phyloP scores from a whole-genome alignment of 2,797 vertebrate species.

The Gobio occitaniae region DNA sequence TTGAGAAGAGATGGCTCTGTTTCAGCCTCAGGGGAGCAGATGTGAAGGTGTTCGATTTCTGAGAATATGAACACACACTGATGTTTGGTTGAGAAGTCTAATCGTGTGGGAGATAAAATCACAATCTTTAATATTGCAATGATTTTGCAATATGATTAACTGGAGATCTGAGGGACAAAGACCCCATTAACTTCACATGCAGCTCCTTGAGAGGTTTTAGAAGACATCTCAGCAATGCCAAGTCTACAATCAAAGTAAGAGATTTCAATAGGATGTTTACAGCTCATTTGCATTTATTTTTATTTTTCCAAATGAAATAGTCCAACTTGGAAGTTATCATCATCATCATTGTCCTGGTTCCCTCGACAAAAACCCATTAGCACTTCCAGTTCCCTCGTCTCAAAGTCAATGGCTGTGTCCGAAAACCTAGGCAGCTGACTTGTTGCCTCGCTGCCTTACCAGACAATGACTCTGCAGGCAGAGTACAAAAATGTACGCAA shows the following conservation, averaged over 20 bases:
- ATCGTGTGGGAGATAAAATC: background rate
- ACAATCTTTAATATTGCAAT: background rate
- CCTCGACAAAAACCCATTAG: background rate
- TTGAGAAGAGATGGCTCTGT: conserved; percentile 65
- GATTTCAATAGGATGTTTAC: background rate
- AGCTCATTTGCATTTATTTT: too few species aligned
- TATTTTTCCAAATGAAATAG: background rate
- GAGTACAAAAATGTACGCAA: too few species aligned
- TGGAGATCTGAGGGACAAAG: background rate
- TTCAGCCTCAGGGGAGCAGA: conserved; percentile 52
- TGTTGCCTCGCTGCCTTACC: too few species aligned
- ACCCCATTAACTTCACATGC: background rate
- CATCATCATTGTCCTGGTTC: background rate
- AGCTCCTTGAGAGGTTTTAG: background rate
- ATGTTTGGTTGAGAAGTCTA: background rate
- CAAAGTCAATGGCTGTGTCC: too few species aligned
- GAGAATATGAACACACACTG: conserved; percentile 11
- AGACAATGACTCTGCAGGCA: too few species aligned
- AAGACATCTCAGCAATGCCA: background rate
- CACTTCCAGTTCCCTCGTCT: too few species aligned
- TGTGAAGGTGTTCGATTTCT: conserved; percentile 72
- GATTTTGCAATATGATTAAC: background rate
- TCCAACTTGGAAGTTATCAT: background rate
- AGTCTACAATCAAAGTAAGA: background rate
- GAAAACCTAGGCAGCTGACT: too few species aligned